These are phyloP conservation scores for Diplolepis rosae DNA, from an alignment of 2,888 invertebrate species.

Conservation along the genomic window DNA sequence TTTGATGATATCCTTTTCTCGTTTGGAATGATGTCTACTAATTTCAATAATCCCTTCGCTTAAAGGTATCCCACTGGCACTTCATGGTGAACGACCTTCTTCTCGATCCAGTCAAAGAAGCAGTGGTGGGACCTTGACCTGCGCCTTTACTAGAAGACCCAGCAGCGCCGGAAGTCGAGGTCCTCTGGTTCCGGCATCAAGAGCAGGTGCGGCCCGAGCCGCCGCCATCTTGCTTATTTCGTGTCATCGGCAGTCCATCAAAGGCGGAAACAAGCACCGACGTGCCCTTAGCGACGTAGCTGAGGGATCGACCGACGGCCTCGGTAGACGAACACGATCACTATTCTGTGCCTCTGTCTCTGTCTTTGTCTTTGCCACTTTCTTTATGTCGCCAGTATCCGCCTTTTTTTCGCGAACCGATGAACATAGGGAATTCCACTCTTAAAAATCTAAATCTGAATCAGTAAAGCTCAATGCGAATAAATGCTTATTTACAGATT, in stretches of 20 bases:
- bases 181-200: conserved; percentile 85
- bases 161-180: conserved; percentile 80
- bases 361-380: conserved; percentile 47
- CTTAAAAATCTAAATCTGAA: no score
- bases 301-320: conserved; percentile 73
- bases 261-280: conserved; percentile 69
- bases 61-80: conserved; percentile 78
- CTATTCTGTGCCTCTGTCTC: conserved; percentile 50
- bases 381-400: conserved; percentile 41
- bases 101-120: conserved; percentile 79
- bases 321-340: conserved; percentile 69
- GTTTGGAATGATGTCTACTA: neutral
- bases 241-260: conserved; percentile 80
- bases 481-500: no score
- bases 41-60: conserved; percentile 11
- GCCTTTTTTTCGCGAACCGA: neutral
- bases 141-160: conserved; percentile 75
- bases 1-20: neutral
- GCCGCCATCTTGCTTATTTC: conserved; percentile 97
- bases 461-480: no score
- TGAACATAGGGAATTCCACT: neutral
- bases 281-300: conserved; percentile 73
- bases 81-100: conserved; percentile 77
- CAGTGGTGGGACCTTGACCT: conserved; percentile 73
- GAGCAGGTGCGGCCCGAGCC: conserved; percentile 94